A percentile compares a stretch with the other conserved stretches of the same genome.
phyloP scores from a whole-genome alignment of 2,113 vertebrate genomes.

The Coracopsis vasa region DNA sequence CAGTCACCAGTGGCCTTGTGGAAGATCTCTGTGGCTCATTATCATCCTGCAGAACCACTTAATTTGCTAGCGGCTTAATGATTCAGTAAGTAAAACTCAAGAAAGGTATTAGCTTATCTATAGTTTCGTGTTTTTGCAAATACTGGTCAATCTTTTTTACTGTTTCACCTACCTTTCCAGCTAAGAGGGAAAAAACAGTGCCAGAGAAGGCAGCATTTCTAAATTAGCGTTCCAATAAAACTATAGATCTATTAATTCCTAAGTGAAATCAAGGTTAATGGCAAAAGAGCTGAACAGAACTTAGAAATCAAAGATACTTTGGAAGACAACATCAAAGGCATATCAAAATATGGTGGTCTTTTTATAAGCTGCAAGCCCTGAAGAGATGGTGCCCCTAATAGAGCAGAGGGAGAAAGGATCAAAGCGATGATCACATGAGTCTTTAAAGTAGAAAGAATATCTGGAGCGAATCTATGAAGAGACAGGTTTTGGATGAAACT shows the following conservation, averaged over 20 bases:
- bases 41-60: neutral
- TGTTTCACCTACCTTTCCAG: neutral
- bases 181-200: neutral
- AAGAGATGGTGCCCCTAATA: conserved; percentile 53
- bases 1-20: neutral
- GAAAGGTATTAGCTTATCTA: neutral
- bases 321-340: conserved; percentile 66
- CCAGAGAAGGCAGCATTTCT: conserved; percentile 33
- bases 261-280: conserved; percentile 51
- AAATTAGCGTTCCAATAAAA: conserved; percentile 46
- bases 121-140: neutral
- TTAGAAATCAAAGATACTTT: conserved; percentile 69
- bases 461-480: conserved; percentile 52
- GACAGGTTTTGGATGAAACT: conserved; percentile 58
- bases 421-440: conserved; percentile 62
- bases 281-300: conserved; percentile 54
- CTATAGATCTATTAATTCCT: conserved; percentile 41
- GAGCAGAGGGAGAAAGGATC: conserved; percentile 57
- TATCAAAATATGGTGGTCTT: conserved; percentile 64
- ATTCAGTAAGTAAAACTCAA: neutral
- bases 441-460: conserved; percentile 63
- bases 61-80: neutral
- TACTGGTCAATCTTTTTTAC: neutral
- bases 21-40: neutral
- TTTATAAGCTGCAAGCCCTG: conserved; percentile 64